phyloP scores from a whole-genome alignment of 2,113 vertebrate species.

The Bubalus kerabau region DNA sequence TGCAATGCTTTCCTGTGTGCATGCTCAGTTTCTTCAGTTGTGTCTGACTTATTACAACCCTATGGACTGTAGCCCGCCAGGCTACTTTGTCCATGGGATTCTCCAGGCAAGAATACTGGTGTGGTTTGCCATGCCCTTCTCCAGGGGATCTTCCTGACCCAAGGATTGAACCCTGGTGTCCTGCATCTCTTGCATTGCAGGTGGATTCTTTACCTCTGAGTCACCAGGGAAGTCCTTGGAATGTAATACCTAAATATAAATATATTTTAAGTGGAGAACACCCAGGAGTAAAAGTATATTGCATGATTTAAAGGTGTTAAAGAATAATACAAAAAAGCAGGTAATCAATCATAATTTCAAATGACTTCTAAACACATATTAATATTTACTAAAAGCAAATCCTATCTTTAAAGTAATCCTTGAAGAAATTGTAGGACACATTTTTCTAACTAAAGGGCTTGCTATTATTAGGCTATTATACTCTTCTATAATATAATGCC shows the following conservation, averaged over 20 bases:
- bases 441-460: neutral
- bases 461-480: neutral
- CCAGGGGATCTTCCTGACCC: neutral
- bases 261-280: neutral
- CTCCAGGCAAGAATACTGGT: neutral
- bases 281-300: neutral
- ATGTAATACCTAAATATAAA: neutral
- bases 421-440: neutral
- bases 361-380: neutral
- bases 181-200: neutral
- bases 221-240: neutral
- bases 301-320: neutral
- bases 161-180: fast-evolving
- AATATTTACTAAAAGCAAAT: neutral
- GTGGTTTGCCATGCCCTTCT: neutral
- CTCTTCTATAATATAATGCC: neutral
- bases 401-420: neutral
- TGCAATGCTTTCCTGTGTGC: neutral
- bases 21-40: neutral
- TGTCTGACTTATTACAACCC: neutral
- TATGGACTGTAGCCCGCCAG: neutral
- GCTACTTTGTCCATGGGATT: neutral
- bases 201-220: neutral
- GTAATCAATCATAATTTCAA: neutral
- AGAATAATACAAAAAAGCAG: neutral